Conservation (phyloP, 2,888 invertebrate genomes). For the Azorinus chamasolen region DNA sequence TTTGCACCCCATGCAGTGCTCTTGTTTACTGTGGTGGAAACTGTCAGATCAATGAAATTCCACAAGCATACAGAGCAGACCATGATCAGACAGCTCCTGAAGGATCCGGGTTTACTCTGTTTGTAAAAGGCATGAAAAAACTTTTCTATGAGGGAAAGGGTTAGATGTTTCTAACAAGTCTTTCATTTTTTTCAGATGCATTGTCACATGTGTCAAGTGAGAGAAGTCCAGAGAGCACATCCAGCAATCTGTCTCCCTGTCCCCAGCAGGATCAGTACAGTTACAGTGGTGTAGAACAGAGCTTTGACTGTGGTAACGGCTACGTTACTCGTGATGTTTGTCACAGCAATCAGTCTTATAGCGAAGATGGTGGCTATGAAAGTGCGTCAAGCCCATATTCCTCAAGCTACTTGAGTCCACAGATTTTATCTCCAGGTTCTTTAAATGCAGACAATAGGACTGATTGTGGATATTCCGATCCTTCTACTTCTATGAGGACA, state of each 20-base stretch:
- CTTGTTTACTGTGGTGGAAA: no score
- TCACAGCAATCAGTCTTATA: slow-evolving; percentile 9
- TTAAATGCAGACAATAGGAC: slow-evolving; percentile 20
- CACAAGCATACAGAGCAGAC: no score
- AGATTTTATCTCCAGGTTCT: slow-evolving; percentile 40
- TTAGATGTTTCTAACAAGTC: no score
- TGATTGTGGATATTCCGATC: slow-evolving; percentile 10
- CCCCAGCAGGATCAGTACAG: not conserved
- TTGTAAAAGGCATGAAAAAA: no score
- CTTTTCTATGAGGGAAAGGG: no score
- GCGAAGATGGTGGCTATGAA: slow-evolving; percentile 55
- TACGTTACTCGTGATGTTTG: slow-evolving; percentile 1
- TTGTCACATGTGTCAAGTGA: no score
- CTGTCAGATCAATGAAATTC: no score
- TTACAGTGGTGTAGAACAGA: not conserved
- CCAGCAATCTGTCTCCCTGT: not conserved
- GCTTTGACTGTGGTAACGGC: no score
- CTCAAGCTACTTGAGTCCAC: slow-evolving; percentile 33
- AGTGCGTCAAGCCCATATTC: slow-evolving; percentile 58
- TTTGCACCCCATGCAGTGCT: no score
- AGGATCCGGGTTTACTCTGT: no score
- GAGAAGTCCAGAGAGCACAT: slow-evolving; percentile 22
- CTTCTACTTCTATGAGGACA: not conserved
- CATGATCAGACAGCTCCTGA: no score
- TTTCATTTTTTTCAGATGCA: no score